Base-by-base conservation (phyloP, 2,888 invertebrate species). In the Salticus scenicus region DNA sequence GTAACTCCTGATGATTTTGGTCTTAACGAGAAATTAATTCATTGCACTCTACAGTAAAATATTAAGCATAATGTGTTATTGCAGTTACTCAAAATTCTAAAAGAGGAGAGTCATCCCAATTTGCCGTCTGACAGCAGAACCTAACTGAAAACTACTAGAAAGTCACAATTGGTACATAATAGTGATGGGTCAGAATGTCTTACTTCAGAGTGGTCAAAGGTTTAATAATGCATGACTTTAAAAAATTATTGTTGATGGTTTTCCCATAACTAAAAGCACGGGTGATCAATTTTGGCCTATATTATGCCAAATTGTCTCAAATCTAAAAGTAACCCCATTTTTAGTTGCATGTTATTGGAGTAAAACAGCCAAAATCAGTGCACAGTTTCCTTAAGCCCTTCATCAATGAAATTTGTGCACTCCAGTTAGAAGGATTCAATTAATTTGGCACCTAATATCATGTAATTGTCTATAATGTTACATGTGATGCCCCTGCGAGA, bases 401-500 rank as follows among this genome's bases (percentile, higher is more conserved):
- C n/a, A n/a, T 78, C 4, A 0, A 17, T n/a, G 70, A 78, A 27
- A 0, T 70, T 7, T 24, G 67, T 37, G 24, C 17, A n/a, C 31
- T 70, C 12, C 10, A 14, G 24, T n/a, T 1, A 12, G n/a, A 63
- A 31, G 57, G 28, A 2, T 57, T 37, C 33, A 0, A 57, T 12
- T 5, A 70, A 27, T 12, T 51, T 51, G 7, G 14, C 4, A 14
- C 17, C 20, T 5, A 20, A 24, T 70, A 57, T 57, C 7, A 5
- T 20, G 24, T 57, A 51, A 10, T 1, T 0, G 31, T 77, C 0
- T 0, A n/a, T 0, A 7, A 33, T 14, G 4, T 78, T 7, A 57
- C 31, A 24, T 78, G 70, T 28, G 70, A 78, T 57, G 51, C 77
- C 14, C 70, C 57, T 14, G 77, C 77, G 20, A n/a, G 77, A 33